Percentiles rank a stretch among this genome's conserved stretches.
phyloP scores from a whole-genome alignment of 2,797 vertebrate genomes.

The Chromobotia macracanthus region DNA sequence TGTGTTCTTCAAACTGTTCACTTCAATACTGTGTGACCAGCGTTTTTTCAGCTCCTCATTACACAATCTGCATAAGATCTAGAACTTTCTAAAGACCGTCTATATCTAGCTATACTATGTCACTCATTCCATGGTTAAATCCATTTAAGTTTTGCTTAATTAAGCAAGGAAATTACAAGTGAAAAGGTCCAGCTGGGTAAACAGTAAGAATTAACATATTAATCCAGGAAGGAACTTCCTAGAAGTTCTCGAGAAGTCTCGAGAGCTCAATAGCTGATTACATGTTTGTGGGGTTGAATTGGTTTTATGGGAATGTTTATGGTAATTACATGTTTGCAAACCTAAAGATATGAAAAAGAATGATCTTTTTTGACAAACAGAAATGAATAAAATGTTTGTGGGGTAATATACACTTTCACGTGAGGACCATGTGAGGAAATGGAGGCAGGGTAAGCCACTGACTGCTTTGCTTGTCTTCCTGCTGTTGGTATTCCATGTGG shows the following conservation, averaged over 20 bases:
- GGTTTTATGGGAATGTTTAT: constrained; percentile 32
- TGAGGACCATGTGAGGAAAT: no score
- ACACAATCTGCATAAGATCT: no score
- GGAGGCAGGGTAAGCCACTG: constrained; percentile 43
- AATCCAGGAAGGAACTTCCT: constrained; percentile 34
- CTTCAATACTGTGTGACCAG: no score
- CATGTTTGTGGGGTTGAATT: constrained; percentile 10
- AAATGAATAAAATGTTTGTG: constrained; percentile 35
- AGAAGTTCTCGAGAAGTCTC: no score
- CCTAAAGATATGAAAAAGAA: neutral
- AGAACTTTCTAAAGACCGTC: no score
- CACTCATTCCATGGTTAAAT: neutral
- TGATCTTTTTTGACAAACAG: constrained; percentile 22
- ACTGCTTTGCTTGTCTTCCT: constrained; percentile 60
- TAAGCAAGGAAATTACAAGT: constrained; percentile 17
- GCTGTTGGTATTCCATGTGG: constrained; percentile 55
- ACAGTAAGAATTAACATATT: constrained; percentile 25
- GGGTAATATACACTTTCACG: no score
- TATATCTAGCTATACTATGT: no score
- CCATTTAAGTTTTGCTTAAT: constrained; percentile 28
- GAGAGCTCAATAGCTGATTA: neutral
- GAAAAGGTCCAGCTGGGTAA: constrained; percentile 27
- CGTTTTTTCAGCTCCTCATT: no score
- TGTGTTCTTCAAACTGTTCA: no score
- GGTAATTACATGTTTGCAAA: constrained; percentile 7